Evolutionary conservation across 1,140 invertebrate genomes (phyloP).

Genomic region (Drosophila auraria): DNA sequence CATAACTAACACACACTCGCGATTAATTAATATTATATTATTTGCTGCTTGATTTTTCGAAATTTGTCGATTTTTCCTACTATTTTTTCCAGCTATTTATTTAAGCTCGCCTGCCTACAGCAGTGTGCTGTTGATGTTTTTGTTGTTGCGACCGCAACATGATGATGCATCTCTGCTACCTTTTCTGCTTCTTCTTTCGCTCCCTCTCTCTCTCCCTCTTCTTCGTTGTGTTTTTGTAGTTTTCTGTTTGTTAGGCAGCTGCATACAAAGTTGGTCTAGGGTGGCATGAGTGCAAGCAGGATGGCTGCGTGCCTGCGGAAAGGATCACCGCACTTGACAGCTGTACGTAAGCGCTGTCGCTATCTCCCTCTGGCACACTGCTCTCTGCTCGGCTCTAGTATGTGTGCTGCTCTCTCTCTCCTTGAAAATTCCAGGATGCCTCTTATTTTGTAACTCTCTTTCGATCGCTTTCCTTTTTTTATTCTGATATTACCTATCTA

Average conservation of each 20-base stretch:
- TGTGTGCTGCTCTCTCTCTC: conserved; percentile 19
- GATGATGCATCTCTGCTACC: conserved; percentile 34
- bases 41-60: conserved; percentile 19
- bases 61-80: conserved; percentile 25
- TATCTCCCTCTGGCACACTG: conserved; percentile 20
- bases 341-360: conserved; percentile 19
- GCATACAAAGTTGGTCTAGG: conserved; percentile 26
- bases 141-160: conserved; percentile 59
- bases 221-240: conserved; percentile 14
- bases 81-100: conserved; percentile 35
- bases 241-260: conserved; percentile 54
- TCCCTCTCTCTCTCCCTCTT: conserved; percentile 15
- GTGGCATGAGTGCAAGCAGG: conserved; percentile 53
- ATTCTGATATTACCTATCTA: conserved; percentile 19
- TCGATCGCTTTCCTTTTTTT: conserved; percentile 30
- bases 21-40: conserved; percentile 30
- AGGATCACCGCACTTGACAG: conserved; percentile 57
- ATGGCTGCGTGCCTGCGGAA: conserved; percentile 50
- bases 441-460: conserved; percentile 18
- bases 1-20: conserved; percentile 19
- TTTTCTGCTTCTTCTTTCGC: conserved; percentile 6
- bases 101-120: conserved; percentile 42
- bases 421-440: conserved; percentile 32
- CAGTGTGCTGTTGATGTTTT: conserved; percentile 24
- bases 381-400: neutral